Evolutionary conservation across 2,113 vertebrate genomes (phyloP).

Genomic region (Motacilla tschutschensis): DNA sequence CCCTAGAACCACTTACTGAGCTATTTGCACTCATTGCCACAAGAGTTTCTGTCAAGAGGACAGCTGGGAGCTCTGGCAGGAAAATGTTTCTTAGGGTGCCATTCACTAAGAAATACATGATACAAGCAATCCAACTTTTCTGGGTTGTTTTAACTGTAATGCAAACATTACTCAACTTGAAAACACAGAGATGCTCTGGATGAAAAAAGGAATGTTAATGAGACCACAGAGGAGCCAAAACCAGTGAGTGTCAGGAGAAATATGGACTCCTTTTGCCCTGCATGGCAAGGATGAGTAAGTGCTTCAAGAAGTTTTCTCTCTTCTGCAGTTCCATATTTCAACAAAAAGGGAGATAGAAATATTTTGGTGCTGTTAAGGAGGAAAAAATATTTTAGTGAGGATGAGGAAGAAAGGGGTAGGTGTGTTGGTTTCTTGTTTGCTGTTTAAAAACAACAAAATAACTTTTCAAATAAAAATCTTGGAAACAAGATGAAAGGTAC

Average conservation of each 20-base stretch:
- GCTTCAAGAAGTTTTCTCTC: not conserved
- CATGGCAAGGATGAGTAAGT: not conserved
- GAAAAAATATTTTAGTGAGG: not conserved
- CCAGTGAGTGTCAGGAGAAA: not conserved
- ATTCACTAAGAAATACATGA: slow-evolving; percentile 5
- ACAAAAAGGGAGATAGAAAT: not conserved
- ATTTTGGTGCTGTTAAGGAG: not conserved
- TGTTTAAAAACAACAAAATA: not conserved
- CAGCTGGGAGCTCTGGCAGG: slow-evolving; percentile 36
- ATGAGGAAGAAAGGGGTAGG: not conserved
- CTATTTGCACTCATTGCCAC: slow-evolving; percentile 62
- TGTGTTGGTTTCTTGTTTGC: not conserved
- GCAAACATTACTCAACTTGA: not conserved
- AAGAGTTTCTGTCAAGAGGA: slow-evolving; percentile 60
- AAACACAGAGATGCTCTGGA: not conserved
- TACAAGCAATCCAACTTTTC: not conserved
- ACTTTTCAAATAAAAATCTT: not conserved
- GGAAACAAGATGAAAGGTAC: not conserved
- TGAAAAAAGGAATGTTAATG: not conserved
- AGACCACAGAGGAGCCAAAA: not conserved
- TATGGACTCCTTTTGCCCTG: not conserved
- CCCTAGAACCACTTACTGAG: slow-evolving; percentile 54
- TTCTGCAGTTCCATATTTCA: not conserved
- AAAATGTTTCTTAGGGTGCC: slow-evolving; percentile 7
- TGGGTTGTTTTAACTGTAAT: not conserved